These are phyloP conservation scores for Brotula barbata DNA, from an alignment of 2,797 vertebrate species.

Conservation along the genomic window DNA sequence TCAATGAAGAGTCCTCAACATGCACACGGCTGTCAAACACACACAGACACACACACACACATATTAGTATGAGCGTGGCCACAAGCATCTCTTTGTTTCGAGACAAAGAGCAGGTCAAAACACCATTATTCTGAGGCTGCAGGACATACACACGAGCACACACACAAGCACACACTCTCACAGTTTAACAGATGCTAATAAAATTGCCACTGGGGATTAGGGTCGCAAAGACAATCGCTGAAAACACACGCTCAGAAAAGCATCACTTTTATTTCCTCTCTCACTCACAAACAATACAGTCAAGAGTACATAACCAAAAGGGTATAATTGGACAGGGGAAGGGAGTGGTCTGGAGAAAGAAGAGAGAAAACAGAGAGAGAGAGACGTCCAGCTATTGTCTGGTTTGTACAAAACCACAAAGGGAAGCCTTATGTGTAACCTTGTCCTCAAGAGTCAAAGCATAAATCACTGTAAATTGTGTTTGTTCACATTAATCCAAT, in stretches of 20 bases:
- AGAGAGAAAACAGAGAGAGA: background rate
- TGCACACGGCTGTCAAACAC: conserved; percentile 60
- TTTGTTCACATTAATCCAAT: conserved; percentile 72
- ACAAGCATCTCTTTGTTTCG: conserved; percentile 63
- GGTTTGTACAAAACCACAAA: conserved; percentile 40
- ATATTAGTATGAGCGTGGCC: conserved; percentile 42
- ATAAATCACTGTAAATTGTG: conserved; percentile 74
- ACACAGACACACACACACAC: conserved; percentile 31
- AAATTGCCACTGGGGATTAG: conserved; percentile 44
- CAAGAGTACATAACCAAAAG: no score
- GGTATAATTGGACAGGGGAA: background rate
- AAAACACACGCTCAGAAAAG: conserved; percentile 29
- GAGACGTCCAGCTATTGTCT: conserved; percentile 35
- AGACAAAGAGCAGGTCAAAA: conserved; percentile 68
- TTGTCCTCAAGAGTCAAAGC: conserved; percentile 52
- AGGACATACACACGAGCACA: conserved; percentile 30
- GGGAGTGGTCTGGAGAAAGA: background rate
- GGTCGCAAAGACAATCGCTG: background rate
- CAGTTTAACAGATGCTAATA: conserved; percentile 60
- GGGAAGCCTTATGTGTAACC: conserved; percentile 46
- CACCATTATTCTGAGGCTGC: conserved; percentile 53
- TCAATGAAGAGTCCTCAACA: conserved; percentile 68
- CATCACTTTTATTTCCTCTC: conserved; percentile 20
- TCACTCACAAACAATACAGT: conserved; percentile 6
- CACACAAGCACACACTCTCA: conserved; percentile 14